Conservation (phyloP, 2,113 vertebrate genomes). For the Natator depressus region DNA sequence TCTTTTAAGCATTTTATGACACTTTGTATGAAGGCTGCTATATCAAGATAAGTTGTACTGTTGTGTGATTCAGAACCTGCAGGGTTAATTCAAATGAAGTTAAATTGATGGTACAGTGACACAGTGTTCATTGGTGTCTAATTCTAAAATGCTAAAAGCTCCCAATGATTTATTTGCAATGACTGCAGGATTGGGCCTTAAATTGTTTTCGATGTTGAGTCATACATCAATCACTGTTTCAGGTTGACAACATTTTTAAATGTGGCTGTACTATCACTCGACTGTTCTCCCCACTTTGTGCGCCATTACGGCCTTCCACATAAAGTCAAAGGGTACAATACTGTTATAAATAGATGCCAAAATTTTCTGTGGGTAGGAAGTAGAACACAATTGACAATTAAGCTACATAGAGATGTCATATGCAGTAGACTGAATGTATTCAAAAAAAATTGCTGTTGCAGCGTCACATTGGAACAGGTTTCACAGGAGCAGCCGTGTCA, state of each 20-base stretch:
- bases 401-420: background rate
- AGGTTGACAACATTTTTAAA: background rate
- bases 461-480: background rate
- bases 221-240: background rate
- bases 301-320: background rate
- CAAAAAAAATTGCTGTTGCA: background rate
- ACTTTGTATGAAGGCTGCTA: background rate
- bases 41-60: background rate
- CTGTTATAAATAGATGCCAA: background rate
- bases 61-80: background rate
- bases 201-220: accelerated
- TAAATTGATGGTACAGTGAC: background rate
- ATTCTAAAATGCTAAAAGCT: background rate
- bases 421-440: background rate
- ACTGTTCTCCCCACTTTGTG: background rate
- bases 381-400: background rate
- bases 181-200: background rate
- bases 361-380: accelerated
- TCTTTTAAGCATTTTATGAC: background rate
- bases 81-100: background rate
- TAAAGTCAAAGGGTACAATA: background rate
- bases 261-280: background rate
- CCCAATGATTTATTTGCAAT: background rate
- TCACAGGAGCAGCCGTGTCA: background rate
- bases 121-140: background rate